Base-by-base conservation (phyloP, 2,113 vertebrate species). In the Chaenogobius annularis region DNA sequence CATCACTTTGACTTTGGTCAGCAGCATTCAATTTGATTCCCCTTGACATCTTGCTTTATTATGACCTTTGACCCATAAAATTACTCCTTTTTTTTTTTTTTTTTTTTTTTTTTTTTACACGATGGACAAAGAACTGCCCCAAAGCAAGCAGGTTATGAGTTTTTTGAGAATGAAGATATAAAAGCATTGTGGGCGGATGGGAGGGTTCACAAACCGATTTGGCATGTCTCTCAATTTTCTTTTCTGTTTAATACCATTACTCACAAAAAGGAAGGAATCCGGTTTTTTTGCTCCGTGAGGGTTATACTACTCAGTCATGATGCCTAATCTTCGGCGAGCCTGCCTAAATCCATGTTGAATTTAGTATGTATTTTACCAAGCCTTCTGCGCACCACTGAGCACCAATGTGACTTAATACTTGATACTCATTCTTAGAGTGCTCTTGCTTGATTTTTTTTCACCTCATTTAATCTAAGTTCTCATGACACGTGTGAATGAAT, bases 291-390 rank as follows among this genome's bases (percentile, higher is more conserved):
- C 70, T 78, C 66, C 8, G 6, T 31, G 14, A 73, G 62, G 46
- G 75, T 50, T 19, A 19, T 23, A 23, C 66, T 70, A 69, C 73
- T 46, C 72, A 65, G 59, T 58, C 46, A 74, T 68, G 83, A 58
- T 74, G 70, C 70, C 71, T 80, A 70, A 84, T 84, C 84, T 84
- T 75, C 58, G 59, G 48, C 61, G 12, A 72, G 74, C 81, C 3
- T 12, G 14, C 68, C 61, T 75, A 77, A n/a, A 87, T 86, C 79
- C 77, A 85, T 88, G 83, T 85, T 83, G 78, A 78, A 81, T 72
- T 83, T 40, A 40, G 83, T 74, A 65, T 79, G 47, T 78, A 65
- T 79, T 79, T 78, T 68, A 66, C 61, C 20, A 54, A 58, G 68
- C 9, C 1, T 44, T 78, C 72, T 43, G 66, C 5, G 15, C 63